Conservation (phyloP, 2,888 invertebrate species). For the Amphipoea oculea region DNA sequence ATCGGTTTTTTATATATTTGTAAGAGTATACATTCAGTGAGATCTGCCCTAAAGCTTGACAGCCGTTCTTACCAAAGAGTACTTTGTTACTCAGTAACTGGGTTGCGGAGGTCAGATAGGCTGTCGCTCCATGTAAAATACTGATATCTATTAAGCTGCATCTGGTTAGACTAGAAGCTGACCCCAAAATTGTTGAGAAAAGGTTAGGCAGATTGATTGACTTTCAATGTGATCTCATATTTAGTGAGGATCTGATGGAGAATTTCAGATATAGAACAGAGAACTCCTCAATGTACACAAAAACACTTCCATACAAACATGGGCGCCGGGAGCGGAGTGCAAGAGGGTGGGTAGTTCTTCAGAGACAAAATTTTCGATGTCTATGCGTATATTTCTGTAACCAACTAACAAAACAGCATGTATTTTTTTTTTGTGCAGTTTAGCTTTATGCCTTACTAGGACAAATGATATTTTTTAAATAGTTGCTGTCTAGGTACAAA, state of each 20-base stretch:
- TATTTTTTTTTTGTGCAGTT: too few relatives aligned
- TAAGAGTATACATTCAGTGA: not conserved
- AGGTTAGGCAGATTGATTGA: not conserved
- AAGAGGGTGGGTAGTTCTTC: too few relatives aligned
- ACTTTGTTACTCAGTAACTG: not conserved
- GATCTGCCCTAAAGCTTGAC: not conserved
- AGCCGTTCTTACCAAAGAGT: not conserved
- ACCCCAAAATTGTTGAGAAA: not conserved
- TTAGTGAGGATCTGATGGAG: not conserved
- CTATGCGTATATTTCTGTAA: too few relatives aligned
- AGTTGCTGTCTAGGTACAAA: too few relatives aligned
- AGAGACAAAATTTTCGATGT: too few relatives aligned
- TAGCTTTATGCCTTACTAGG: too few relatives aligned
- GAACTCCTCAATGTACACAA: not conserved
- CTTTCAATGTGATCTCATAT: not conserved
- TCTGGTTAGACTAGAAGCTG: not conserved
- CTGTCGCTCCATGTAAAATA: not conserved
- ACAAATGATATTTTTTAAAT: too few relatives aligned
- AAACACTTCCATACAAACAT: not conserved
- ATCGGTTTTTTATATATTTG: not conserved
- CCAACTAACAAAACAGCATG: too few relatives aligned
- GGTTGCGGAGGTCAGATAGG: not conserved
- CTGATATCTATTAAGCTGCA: not conserved
- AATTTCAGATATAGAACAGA: not conserved
- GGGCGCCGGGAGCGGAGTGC: too few relatives aligned